phyloP scores from a whole-genome alignment of 2,797 vertebrate genomes.

The Hypotaenidia philippensis region DNA sequence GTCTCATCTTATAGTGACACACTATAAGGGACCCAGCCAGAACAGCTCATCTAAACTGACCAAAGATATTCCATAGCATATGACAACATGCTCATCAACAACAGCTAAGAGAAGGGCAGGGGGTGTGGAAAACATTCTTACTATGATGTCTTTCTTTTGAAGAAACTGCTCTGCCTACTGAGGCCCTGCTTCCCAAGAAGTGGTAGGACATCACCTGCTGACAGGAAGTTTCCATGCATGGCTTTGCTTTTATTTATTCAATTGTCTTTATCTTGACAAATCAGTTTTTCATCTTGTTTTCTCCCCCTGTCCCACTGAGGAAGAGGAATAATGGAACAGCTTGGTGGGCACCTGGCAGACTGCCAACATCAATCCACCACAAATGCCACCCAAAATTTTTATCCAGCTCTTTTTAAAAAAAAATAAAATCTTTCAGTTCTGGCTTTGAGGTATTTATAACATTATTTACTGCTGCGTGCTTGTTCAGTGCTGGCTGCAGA shows the following conservation, averaged over 20 bases:
- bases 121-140: too few species aligned
- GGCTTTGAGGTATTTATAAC: not conserved
- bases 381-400: not conserved
- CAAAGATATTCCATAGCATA: not conserved
- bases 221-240: fast-evolving
- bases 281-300: not conserved
- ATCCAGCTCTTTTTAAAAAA: not conserved
- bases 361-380: not conserved
- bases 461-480: not conserved
- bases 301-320: not conserved
- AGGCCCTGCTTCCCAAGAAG: not conserved
- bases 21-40: not conserved
- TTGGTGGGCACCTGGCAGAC: too few species aligned
- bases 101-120: not conserved
- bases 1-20: not conserved
- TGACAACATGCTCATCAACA: not conserved
- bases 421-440: not conserved
- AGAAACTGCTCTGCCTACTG: not conserved
- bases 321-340: not conserved
- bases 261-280: fast-evolving
- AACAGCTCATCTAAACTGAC: not conserved
- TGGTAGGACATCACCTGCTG: fast-evolving
- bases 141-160: not conserved
- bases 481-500: not conserved
- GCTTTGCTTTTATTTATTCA: not conserved